Evolutionary conservation across 2,888 invertebrate species (phyloP), one percentile per base, ranked within the genome.

Genomic region (Troglohyphantes excavatus): DNA sequence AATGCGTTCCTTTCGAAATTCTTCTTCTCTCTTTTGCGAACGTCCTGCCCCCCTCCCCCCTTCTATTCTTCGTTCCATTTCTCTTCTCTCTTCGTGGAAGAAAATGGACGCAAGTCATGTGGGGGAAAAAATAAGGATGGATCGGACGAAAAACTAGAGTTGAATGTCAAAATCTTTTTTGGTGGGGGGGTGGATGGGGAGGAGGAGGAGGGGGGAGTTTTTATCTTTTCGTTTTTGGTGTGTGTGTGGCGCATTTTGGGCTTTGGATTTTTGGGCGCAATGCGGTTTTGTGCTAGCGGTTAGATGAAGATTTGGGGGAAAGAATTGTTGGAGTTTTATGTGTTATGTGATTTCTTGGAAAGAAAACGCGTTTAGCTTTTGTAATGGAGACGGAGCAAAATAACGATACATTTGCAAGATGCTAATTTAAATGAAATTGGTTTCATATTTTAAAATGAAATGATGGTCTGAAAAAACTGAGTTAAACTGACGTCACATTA

Each of bases 1-100:
- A 88, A 88, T 88, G 67, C 81, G 79, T 53, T 65, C 33, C 63
- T 70, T 39, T 39, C 23, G 73, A 83, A 75, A 21, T 46, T 84
- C 53, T 78, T 39, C 39, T 39, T 11, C 39, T 39, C 39, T 43
- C 29, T 13, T 59, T 29, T 68, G 23, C 61, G 21, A 53, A 59
- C 43, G 23, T 11, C 39, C 53, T 65, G 11, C 43, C 26, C 29
- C 21, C 39, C 39, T 23, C 39, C 23, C 65, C 33, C 67, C 27
- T 13, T 9, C n/a, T 17, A 46, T 39, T 3, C n/a, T 26, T 11
- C n/a, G n/a, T 43, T 59, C 26, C 9, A n/a, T 68, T 67, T 27
- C 23, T 67, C 39, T 39, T 39, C 33, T 67, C 46, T 67, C 21
- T 68, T 17, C 17, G 68, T 17, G 0, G 23, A n/a, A n/a, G n/a